Evolutionary conservation across 2,797 vertebrate genomes (phyloP).

Genomic region (Sebastes kiyomatsui): DNA sequence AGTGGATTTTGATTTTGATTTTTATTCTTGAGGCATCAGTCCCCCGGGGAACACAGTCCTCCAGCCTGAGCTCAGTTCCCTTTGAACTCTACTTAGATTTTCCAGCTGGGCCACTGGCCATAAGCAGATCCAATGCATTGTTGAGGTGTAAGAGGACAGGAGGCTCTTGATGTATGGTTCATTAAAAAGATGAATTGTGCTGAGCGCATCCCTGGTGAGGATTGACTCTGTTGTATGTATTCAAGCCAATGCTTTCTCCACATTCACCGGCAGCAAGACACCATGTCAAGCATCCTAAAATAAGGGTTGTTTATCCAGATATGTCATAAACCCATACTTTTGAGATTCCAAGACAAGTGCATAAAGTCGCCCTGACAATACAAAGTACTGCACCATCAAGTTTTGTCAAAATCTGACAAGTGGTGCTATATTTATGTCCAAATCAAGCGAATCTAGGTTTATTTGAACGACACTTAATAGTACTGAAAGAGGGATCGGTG

Average conservation of each 20-base stretch:
- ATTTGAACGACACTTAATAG: background rate
- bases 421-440: background rate
- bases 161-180: slow-evolving; percentile 57
- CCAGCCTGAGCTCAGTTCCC: slow-evolving; percentile 42
- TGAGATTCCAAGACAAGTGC: background rate
- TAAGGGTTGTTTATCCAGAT: background rate
- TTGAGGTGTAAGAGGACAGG: slow-evolving; percentile 34
- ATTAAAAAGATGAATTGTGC: slow-evolving; percentile 68
- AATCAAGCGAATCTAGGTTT: background rate
- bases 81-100: slow-evolving; percentile 73
- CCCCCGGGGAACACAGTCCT: slow-evolving; percentile 23
- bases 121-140: slow-evolving; percentile 44
- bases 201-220: slow-evolving; percentile 41
- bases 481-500: background rate
- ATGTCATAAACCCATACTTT: background rate
- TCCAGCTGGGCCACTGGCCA: slow-evolving; percentile 31
- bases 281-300: background rate
- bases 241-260: slow-evolving; percentile 29
- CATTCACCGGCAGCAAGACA: background rate
- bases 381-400: background rate
- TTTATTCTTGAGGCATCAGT: slow-evolving; percentile 49
- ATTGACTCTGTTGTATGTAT: slow-evolving; percentile 35
- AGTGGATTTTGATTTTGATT: slow-evolving; percentile 57
- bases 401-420: background rate
- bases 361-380: background rate